Conservation (phyloP, 2,888 invertebrate species). For the Mythimna lalbum region DNA sequence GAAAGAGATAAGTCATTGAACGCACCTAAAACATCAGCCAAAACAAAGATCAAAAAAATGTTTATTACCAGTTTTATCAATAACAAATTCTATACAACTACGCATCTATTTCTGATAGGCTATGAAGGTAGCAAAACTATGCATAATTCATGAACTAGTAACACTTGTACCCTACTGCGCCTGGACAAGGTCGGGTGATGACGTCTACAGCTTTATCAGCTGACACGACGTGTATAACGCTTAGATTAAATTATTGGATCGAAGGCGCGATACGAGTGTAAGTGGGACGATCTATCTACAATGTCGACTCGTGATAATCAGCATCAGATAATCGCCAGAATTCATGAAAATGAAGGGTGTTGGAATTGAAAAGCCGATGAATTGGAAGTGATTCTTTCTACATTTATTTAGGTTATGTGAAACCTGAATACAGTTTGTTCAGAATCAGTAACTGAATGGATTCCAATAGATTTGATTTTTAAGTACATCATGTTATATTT, state of each 20-base stretch:
- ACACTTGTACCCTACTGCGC: constrained; percentile 23
- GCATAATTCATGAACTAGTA: constrained; percentile 41
- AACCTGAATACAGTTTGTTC: too few species aligned
- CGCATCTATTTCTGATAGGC: constrained; percentile 19
- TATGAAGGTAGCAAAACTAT: constrained; percentile 5
- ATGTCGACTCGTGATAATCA: constrained; percentile 30
- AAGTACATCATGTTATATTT: too few species aligned
- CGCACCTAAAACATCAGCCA: neutral
- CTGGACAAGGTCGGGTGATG: constrained; percentile 45
- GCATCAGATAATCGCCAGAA: constrained; percentile 27
- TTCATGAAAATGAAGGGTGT: neutral
- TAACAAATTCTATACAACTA: constrained; percentile 8
- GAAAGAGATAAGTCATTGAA: too few species aligned
- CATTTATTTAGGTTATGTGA: too few species aligned
- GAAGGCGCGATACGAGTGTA: constrained; percentile 40
- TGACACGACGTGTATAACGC: constrained; percentile 26
- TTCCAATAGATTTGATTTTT: too few species aligned
- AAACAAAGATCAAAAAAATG: neutral
- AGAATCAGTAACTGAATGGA: too few species aligned
- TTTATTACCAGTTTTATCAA: neutral
- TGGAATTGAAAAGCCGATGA: neutral
- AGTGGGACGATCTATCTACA: constrained; percentile 41
- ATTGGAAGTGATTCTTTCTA: neutral
- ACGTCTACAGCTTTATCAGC: constrained; percentile 48
- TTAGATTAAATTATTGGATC: constrained; percentile 55